phyloP scores from a whole-genome alignment of 2,113 vertebrate species.

The Psilopogon haemacephalus region DNA sequence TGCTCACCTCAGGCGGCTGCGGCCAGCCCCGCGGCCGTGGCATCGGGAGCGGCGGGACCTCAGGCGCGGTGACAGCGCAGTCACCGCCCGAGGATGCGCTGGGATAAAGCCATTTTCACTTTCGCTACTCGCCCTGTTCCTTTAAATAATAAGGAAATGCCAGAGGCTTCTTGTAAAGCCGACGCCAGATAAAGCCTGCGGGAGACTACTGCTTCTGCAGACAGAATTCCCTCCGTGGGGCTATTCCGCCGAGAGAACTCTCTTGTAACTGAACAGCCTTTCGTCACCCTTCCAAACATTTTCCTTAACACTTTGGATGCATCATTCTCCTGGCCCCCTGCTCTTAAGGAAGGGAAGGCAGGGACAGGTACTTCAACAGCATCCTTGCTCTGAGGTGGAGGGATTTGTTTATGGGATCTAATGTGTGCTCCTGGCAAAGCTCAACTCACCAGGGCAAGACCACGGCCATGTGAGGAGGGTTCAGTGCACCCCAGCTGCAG shows the following conservation, averaged over 20 bases:
- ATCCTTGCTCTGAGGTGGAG: accelerated
- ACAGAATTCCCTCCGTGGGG: background rate
- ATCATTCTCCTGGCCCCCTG: accelerated
- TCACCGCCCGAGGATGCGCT: background rate
- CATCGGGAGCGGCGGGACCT: background rate
- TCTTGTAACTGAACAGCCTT: background rate
- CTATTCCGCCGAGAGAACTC: accelerated
- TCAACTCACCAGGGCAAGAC: accelerated
- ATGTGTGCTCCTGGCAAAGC: background rate
- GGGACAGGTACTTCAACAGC: background rate
- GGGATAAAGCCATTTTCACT: slow-evolving; percentile 54
- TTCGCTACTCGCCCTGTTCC: slow-evolving; percentile 54
- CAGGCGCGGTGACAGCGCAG: background rate
- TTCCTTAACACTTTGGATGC: background rate
- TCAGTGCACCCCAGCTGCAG: background rate
- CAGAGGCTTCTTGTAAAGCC: slow-evolving; percentile 38
- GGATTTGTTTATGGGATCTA: accelerated
- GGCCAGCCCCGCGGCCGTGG: background rate
- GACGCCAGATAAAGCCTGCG: background rate
- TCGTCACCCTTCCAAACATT: background rate
- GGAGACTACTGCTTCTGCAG: background rate
- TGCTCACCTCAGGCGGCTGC: background rate
- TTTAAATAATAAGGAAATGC: slow-evolving; percentile 62
- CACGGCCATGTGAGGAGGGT: accelerated
- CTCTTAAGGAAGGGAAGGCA: background rate